Conservation (phyloP, 2,888 invertebrate species). For the Strigamia crassipes region DNA sequence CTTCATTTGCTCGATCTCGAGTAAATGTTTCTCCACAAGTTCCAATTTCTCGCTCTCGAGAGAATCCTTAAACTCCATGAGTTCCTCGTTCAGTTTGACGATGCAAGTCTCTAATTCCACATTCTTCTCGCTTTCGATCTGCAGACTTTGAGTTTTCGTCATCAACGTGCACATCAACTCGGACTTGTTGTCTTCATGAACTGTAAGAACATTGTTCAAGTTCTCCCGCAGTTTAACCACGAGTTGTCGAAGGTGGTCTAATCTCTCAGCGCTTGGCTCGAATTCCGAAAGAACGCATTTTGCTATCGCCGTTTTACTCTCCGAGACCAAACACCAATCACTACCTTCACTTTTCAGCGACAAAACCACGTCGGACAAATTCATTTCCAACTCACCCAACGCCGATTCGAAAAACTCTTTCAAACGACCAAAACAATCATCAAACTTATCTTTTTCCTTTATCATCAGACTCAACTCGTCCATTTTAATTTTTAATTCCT, state of each 20-base stretch:
- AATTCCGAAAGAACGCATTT: not conserved
- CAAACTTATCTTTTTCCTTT: not conserved
- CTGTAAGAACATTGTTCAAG: not conserved
- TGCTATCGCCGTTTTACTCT: not conserved
- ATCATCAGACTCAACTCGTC: not conserved
- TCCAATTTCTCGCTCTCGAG: constrained; percentile 32
- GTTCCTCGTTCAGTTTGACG: not conserved
- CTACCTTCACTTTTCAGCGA: not conserved
- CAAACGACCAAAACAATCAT: not conserved
- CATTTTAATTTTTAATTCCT: not conserved
- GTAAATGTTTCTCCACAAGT: not conserved
- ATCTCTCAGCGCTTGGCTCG: not conserved
- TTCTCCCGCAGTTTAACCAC: not conserved
- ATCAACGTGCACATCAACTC: not conserved
- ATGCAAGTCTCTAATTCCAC: not conserved
- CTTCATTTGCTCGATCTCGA: constrained; percentile 17
- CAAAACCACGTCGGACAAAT: not conserved
- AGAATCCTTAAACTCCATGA: not conserved
- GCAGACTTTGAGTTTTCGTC: not conserved
- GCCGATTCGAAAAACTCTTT: not conserved
- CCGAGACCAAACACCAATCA: not conserved
- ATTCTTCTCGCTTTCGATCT: not conserved
- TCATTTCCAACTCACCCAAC: not conserved
- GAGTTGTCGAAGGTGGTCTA: not conserved
- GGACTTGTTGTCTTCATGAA: not conserved